Percentiles rank a stretch among this genome's conserved stretches.
These are phyloP conservation scores for Phaethornis superciliosus DNA, from an alignment of 2,113 vertebrate species.

Conservation along the genomic window DNA sequence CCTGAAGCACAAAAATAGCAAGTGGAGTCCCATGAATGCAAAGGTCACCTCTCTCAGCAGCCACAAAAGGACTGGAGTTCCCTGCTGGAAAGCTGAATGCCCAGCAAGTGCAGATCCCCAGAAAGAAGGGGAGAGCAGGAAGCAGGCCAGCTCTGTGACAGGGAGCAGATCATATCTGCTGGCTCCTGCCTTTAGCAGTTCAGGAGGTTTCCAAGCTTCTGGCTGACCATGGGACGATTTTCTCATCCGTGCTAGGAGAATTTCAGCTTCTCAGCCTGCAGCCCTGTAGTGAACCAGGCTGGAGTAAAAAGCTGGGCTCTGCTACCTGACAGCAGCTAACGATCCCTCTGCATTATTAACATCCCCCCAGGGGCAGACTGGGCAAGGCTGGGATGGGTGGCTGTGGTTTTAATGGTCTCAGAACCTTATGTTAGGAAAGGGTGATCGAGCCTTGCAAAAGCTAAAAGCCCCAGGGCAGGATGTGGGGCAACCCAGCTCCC, in stretches of 20 bases:
- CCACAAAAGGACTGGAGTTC: background rate
- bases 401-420: conserved; percentile 7
- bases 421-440: background rate
- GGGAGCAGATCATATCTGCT: background rate
- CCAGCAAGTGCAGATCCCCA: background rate
- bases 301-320: conserved; percentile 33
- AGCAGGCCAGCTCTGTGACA: background rate
- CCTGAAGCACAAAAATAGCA: background rate
- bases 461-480: conserved; percentile 61
- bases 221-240: background rate
- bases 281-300: conserved; percentile 13
- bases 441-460: conserved; percentile 11
- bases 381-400: background rate
- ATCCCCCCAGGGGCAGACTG: conserved; percentile 19
- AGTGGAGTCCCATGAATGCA: background rate
- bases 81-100: background rate
- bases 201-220: background rate
- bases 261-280: conserved; percentile 3
- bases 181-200: background rate
- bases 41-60: conserved; percentile 36
- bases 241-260: background rate
- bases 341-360: conserved; percentile 61
- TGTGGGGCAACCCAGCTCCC: background rate
- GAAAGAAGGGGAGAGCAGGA: background rate
- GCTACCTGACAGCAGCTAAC: conserved; percentile 61